Conservation (phyloP, 1,140 invertebrate species). For the Pantala flavescens region DNA sequence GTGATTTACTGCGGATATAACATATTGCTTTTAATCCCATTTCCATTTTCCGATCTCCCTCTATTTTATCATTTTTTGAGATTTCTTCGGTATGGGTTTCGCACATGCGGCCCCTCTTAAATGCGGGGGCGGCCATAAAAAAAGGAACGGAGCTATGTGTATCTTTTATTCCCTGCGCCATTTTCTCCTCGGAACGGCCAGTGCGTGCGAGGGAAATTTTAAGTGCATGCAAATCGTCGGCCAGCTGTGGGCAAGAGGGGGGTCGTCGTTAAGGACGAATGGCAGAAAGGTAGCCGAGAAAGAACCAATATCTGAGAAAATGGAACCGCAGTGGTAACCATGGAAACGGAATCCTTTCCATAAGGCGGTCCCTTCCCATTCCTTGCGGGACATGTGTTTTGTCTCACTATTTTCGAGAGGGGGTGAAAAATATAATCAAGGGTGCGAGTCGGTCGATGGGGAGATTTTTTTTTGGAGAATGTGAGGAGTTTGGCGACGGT, state of each 20-base stretch:
- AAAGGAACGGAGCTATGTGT: neutral
- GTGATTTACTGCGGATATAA: neutral
- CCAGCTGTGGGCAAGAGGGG: neutral
- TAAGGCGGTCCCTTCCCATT: too few species aligned
- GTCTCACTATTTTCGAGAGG: too few species aligned
- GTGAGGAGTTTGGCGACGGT: neutral
- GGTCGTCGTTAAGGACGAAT: neutral
- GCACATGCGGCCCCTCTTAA: neutral
- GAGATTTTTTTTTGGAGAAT: neutral
- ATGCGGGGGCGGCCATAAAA: neutral
- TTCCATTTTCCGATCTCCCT: neutral
- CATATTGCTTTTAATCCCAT: neutral
- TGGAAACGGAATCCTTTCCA: too few species aligned
- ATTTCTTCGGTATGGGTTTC: neutral
- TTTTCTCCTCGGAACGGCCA: neutral
- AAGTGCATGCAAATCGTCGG: conserved; percentile 4
- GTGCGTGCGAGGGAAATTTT: neutral
- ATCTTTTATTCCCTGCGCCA: neutral
- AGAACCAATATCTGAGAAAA: too few species aligned
- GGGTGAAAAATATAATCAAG: neutral
- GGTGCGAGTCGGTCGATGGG: neutral
- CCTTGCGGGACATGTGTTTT: too few species aligned
- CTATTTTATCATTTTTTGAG: neutral
- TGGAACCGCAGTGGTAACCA: too few species aligned
- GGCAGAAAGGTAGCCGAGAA: neutral